Base-by-base conservation (phyloP, 2,113 vertebrate genomes). In the Montifringilla adamsi region DNA sequence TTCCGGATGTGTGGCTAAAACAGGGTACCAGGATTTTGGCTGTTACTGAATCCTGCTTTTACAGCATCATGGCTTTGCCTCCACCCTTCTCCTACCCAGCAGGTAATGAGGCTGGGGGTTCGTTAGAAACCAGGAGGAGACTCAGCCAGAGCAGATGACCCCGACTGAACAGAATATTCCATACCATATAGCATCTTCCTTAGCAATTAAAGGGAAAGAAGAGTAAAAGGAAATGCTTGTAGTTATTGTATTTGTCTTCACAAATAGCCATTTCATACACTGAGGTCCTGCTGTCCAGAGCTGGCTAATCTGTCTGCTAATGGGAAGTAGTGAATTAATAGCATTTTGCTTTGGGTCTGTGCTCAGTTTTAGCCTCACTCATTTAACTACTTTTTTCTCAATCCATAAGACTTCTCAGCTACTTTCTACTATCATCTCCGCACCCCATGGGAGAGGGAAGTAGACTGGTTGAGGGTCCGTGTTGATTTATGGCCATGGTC, bases 131-230 rank as follows among this genome's bases (percentile, higher is more conserved):
- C 53, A 33, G 31, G 7, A 79, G 15, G 13, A 16, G 3, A 72
- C 9, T 67, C 22, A 53, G 6, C 10, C 53, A 68, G 24, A 22
- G 72, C 24, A 77, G 19, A 15, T 62, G 17, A 55, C 24, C 7
- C 0, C 1, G 67, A 5, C 2, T 43, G 23, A 44, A 56, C 39
- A 10, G 10, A 4, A 41, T 62, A 63, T 58, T 58, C 35, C 30
- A 23, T 16, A n/a, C 0, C 27, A 14, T 20, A 13, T 33, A 11
- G 1, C 3, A 3, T 23, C 9, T 47, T n/a, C 21, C 13, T 62
- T 47, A 70, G 8, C 5, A 75, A 47, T 35, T 47, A 35, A 78
- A 74, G 3, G 13, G 19, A 27, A 75, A 83, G 26, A 87, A 4
- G 16, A 44, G 9, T 15, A 70, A 60, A 23, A 47, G 6, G 7